These are phyloP conservation scores for Coecobrya sp. DNA, from an alignment of 2,888 invertebrate genomes.

Conservation along the genomic window DNA sequence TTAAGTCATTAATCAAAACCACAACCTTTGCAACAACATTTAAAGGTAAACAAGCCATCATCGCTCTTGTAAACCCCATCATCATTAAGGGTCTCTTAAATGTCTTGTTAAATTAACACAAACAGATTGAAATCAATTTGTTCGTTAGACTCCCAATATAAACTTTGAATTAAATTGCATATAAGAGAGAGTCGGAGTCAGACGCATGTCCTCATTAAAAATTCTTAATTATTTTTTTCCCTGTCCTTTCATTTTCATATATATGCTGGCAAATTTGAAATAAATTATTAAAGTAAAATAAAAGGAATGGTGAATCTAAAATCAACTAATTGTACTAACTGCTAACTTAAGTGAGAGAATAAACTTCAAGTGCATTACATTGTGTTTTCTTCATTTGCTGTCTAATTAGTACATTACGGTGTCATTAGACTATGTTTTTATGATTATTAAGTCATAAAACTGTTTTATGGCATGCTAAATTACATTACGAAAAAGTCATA, in stretches of 20 bases:
- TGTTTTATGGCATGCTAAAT: conserved; percentile 23
- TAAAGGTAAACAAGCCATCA: conserved; percentile 45
- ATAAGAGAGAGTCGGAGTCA: neutral
- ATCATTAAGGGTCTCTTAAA: conserved; percentile 8
- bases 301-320: conserved; percentile 14
- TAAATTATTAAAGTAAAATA: conserved; percentile 35
- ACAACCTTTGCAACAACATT: neutral
- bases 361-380: conserved; percentile 8
- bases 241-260: conserved; percentile 23
- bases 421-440: conserved; percentile 48
- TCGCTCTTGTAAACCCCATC: conserved; percentile 7
- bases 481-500: conserved; percentile 19
- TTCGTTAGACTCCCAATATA: neutral
- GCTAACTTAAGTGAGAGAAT: neutral
- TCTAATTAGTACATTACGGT: conserved; percentile 16
- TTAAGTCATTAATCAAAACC: neutral
- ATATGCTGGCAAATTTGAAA: conserved; percentile 1
- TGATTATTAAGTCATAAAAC: conserved; percentile 64
- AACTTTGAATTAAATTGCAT: neutral
- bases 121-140: conserved; percentile 48
- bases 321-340: neutral
- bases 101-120: conserved; percentile 50
- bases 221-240: conserved; percentile 1
- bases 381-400: neutral
- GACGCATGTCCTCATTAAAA: conserved; percentile 44